Percentiles rank a stretch among this genome's conserved stretches.
Conservation (phyloP, 2,888 invertebrate species). For the Tachina fera region DNA sequence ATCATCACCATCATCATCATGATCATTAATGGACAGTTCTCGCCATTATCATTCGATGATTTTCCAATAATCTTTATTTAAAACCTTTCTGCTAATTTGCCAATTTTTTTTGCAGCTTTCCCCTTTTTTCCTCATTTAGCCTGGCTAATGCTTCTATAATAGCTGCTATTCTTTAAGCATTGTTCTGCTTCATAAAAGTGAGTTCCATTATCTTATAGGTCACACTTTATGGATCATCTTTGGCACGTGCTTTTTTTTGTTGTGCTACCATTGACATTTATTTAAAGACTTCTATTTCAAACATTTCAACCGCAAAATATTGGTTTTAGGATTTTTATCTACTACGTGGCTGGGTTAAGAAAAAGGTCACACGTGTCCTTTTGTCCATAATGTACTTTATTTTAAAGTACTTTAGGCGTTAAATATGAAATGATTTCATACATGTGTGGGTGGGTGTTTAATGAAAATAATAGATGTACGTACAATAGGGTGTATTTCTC, state of each 20-base stretch:
- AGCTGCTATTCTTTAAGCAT: slow-evolving; percentile 41
- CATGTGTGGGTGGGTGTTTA: slow-evolving; percentile 45
- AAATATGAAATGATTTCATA: slow-evolving; percentile 61
- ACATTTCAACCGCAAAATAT: slow-evolving; percentile 79
- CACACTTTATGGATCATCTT: slow-evolving; percentile 79
- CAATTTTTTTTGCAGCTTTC: slow-evolving; percentile 47
- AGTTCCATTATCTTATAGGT: slow-evolving; percentile 73
- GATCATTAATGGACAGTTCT: background rate
- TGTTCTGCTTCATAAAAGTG: slow-evolving; percentile 24
- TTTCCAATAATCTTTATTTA: slow-evolving; percentile 6
- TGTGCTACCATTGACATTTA: slow-evolving; percentile 57
- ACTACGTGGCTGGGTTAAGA: slow-evolving; percentile 10
- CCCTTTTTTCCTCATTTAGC: slow-evolving; percentile 3
- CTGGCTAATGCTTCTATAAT: slow-evolving; percentile 53
- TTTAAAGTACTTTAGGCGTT: slow-evolving; percentile 51
- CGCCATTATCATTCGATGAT: background rate
- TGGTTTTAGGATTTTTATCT: slow-evolving; percentile 71
- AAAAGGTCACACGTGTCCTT: slow-evolving; percentile 75
- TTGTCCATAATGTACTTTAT: slow-evolving; percentile 27
- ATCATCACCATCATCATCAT: background rate
- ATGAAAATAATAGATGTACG: background rate
- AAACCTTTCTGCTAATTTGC: slow-evolving; percentile 41
- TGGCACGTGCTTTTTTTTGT: slow-evolving; percentile 76
- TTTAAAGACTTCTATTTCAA: slow-evolving; percentile 66
- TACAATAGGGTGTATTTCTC: background rate